These are phyloP conservation scores for Diabrotica undecimpunctata DNA, from an alignment of 1,140 invertebrate species.

Conservation along the genomic window DNA sequence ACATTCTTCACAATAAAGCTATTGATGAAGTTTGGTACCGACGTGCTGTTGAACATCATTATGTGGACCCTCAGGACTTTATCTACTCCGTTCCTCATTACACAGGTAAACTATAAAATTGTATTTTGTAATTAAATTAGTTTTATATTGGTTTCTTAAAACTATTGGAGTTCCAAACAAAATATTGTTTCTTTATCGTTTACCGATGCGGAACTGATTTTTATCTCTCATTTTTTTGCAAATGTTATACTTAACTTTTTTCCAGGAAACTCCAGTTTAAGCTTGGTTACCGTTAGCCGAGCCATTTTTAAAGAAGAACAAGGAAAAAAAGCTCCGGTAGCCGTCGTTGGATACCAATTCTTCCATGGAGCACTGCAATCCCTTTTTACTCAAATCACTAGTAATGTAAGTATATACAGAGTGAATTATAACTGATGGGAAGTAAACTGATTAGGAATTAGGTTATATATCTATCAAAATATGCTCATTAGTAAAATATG, in stretches of 20 bases:
- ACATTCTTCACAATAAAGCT: slow-evolving; percentile 70
- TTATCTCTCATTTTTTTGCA: neutral
- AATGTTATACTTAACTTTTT: neutral
- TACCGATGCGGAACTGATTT: too few relatives aligned
- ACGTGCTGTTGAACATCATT: slow-evolving; percentile 85
- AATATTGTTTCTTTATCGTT: too few relatives aligned
- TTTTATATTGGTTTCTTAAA: too few relatives aligned
- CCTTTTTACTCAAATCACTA: slow-evolving; percentile 77
- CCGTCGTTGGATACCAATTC: slow-evolving; percentile 90
- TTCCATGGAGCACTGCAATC: slow-evolving; percentile 70
- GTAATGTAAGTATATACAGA: slow-evolving; percentile 47
- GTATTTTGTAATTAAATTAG: neutral
- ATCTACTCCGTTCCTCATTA: slow-evolving; percentile 85
- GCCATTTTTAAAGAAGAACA: slow-evolving; percentile 74
- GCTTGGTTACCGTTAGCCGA: slow-evolving; percentile 80
- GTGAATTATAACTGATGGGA: too few relatives aligned
- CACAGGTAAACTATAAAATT: slow-evolving; percentile 45
- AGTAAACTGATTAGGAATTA: too few relatives aligned
- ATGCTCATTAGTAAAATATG: too few relatives aligned
- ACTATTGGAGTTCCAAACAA: too few relatives aligned
- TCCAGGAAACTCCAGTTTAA: slow-evolving; percentile 58
- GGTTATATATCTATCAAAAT: too few relatives aligned
- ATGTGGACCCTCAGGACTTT: slow-evolving; percentile 74
- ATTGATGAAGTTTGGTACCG: slow-evolving; percentile 93
- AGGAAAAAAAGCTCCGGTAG: slow-evolving; percentile 72